These are phyloP conservation scores for Taenioides sp. DNA, from an alignment of 2,797 vertebrate genomes.

Conservation along the genomic window DNA sequence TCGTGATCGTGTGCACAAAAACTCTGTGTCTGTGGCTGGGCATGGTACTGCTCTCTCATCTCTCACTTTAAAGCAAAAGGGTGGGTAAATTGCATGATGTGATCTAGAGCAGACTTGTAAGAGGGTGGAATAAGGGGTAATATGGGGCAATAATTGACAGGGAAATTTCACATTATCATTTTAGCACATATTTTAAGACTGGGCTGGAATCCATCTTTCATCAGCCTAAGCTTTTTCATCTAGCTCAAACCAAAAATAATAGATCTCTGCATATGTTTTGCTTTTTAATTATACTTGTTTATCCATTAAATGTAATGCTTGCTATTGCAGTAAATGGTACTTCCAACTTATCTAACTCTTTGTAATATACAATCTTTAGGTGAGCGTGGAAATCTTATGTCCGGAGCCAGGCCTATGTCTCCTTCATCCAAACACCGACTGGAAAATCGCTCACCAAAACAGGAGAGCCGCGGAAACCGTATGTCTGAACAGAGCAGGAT, in stretches of 20 bases:
- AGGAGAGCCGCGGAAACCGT: conserved; percentile 85
- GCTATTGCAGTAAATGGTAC: no score
- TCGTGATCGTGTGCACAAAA: conserved; percentile 95
- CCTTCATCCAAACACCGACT: conserved; percentile 88
- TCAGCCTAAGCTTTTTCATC: conserved; percentile 51
- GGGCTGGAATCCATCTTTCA: conserved; percentile 71
- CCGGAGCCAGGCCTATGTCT: conserved; percentile 81
- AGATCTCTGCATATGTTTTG: neutral
- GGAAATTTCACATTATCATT: neutral
- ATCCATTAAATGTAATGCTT: neutral
- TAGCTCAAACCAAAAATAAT: conserved; percentile 18
- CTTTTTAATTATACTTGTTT: conserved; percentile 1
- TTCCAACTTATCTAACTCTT: conserved; percentile 27
- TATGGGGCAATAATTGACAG: conserved; percentile 15
- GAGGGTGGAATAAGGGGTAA: conserved; percentile 47
- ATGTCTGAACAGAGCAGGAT: conserved; percentile 85
- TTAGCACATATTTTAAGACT: conserved; percentile 33
- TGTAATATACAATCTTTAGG: conserved; percentile 77
- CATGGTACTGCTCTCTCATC: conserved; percentile 92
- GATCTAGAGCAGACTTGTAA: conserved; percentile 70
- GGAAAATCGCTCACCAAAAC: conserved; percentile 87
- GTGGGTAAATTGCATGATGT: conserved; percentile 88
- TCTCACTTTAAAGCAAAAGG: conserved; percentile 96
- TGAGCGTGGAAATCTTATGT: conserved; percentile 87
- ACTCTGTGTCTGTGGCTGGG: conserved; percentile 86